Conservation (phyloP, 2,797 vertebrate genomes). For the Poecilia velifera region DNA sequence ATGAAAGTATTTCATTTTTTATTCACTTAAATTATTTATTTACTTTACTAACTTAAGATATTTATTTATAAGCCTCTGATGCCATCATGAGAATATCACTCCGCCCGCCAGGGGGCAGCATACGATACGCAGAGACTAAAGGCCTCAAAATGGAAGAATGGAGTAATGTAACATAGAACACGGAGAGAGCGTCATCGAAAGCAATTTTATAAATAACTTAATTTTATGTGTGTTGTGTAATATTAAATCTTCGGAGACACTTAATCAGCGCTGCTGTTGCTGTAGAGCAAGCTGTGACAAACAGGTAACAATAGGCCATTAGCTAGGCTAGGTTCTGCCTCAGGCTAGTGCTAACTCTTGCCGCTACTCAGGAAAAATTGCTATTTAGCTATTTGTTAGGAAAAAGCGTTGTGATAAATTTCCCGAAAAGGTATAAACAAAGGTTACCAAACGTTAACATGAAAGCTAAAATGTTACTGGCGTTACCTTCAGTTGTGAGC, state of each 20-base stretch:
- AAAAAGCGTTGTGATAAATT: too few relatives aligned
- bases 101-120: slow-evolving; percentile 1
- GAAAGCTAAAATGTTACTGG: not conserved
- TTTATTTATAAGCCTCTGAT: not conserved
- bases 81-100: not conserved
- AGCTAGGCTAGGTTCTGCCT: too few relatives aligned
- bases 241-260: not conserved
- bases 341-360: not conserved
- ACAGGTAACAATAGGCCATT: slow-evolving; percentile 1
- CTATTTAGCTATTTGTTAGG: not conserved
- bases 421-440: too few relatives aligned
- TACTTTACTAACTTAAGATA: too few relatives aligned
- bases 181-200: not conserved
- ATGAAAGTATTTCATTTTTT: too few relatives aligned
- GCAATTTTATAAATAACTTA: too few relatives aligned
- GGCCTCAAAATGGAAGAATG: slow-evolving; percentile 8
- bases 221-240: not conserved
- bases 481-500: slow-evolving; percentile 12
- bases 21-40: too few relatives aligned
- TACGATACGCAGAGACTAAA: not conserved
- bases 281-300: not conserved
- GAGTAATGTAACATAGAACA: not conserved
- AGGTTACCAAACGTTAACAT: not conserved
- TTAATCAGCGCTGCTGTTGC: too few relatives aligned
- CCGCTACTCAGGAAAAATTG: too few relatives aligned